phyloP scores from a whole-genome alignment of 2,797 vertebrate species.

The Erithacus rubecula region DNA sequence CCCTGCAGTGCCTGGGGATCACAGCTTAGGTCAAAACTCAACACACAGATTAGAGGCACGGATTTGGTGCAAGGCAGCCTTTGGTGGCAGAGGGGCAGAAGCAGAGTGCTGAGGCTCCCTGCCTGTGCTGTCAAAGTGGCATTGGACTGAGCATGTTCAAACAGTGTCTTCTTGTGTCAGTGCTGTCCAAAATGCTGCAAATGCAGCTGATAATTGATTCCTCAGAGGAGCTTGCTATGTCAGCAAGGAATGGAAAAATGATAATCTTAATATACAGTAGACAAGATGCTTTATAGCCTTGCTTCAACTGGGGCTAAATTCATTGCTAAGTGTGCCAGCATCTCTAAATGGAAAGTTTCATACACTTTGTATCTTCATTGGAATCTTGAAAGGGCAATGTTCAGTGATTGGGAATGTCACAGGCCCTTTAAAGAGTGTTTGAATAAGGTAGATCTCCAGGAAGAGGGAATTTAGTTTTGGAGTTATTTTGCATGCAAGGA shows the following conservation, averaged over 20 bases:
- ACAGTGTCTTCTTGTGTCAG: not conserved
- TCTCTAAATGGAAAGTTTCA: no score
- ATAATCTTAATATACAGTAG: not conserved
- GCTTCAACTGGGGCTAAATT: not conserved
- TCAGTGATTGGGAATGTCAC: not conserved
- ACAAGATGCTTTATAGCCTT: not conserved
- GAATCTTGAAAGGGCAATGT: not conserved
- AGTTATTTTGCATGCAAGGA: not conserved
- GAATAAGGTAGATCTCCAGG: not conserved
- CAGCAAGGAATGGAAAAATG: not conserved
- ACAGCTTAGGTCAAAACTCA: no score
- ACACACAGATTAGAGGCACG: no score
- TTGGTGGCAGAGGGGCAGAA: not conserved
- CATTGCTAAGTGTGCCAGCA: no score
- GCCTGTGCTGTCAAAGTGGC: not conserved
- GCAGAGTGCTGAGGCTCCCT: not conserved
- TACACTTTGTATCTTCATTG: no score
- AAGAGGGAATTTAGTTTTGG: not conserved
- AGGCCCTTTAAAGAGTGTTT: not conserved
- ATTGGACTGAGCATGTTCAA: not conserved
- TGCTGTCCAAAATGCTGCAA: not conserved
- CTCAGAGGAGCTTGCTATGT: not conserved
- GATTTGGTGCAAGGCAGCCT: not conserved
- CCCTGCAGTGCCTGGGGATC: no score
- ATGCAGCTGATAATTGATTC: not conserved